These are phyloP conservation scores for Phasianus colchicus DNA, from an alignment of 2,113 vertebrate species.

Conservation along the genomic window DNA sequence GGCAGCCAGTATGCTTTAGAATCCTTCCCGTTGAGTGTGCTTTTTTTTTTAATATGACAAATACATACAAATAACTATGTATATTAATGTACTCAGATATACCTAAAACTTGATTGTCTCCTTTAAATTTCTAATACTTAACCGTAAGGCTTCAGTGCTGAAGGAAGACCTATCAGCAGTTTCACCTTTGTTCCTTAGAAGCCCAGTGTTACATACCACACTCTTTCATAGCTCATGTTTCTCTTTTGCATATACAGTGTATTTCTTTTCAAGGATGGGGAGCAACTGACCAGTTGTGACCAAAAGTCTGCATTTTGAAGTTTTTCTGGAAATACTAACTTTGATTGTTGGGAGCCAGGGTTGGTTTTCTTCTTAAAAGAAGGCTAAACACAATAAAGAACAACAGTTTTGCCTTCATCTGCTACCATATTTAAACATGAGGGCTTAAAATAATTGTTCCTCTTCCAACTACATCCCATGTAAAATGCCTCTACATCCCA, in stretches of 20 bases:
- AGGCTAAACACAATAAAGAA: background rate
- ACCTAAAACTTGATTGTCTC: background rate
- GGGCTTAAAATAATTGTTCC: background rate
- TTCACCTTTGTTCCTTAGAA: background rate
- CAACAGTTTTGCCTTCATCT: background rate
- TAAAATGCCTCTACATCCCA: background rate
- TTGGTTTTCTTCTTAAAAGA: too few species aligned
- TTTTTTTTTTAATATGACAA: background rate
- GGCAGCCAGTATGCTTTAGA: background rate
- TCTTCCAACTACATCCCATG: background rate
- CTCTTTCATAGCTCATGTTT: background rate
- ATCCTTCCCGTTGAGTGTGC: background rate
- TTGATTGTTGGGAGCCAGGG: too few species aligned
- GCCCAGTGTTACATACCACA: fast-evolving
- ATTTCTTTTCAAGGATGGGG: background rate
- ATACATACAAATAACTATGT: background rate
- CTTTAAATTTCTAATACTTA: background rate
- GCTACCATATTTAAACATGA: background rate
- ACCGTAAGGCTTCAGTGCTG: background rate
- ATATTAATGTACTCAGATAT: background rate
- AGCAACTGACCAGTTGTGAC: background rate
- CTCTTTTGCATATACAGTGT: background rate
- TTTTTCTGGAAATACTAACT: background rate
- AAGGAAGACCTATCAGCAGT: background rate
- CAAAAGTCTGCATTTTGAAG: background rate